phyloP scores from a whole-genome alignment of 2,113 vertebrate species.

The Nesogale talazaci region DNA sequence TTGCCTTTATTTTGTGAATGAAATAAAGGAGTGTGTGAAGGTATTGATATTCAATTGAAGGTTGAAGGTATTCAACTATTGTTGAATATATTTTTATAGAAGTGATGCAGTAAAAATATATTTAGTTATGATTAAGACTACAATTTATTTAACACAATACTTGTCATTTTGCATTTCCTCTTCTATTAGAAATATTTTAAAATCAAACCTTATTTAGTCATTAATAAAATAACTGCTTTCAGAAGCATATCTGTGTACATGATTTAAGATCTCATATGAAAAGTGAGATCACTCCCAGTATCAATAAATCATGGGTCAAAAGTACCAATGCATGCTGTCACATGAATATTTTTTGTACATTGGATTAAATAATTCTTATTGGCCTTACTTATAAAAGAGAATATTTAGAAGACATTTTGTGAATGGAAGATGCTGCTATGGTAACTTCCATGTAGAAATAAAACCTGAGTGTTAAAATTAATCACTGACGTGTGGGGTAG shows the following conservation, averaged over 20 bases:
- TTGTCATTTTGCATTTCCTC: too few species aligned
- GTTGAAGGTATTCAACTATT: too few species aligned
- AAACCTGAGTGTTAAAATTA: background rate
- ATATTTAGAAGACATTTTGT: background rate
- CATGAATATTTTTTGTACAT: background rate
- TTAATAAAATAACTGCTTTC: background rate
- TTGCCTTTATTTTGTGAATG: too few species aligned
- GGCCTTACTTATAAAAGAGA: background rate
- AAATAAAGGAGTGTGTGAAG: background rate
- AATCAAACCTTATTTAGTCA: too few species aligned
- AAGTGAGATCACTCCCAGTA: background rate
- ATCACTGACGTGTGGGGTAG: background rate
- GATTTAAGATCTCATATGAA: background rate
- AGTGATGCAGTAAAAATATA: background rate
- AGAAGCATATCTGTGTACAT: background rate
- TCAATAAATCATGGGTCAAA: background rate
- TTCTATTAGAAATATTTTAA: too few species aligned
- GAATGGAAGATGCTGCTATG: background rate
- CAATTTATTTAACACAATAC: background rate
- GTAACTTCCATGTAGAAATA: background rate
- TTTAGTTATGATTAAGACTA: background rate
- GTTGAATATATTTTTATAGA: background rate
- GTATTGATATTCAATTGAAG: too few species aligned
- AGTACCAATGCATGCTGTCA: too few species aligned
- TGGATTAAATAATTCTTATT: background rate